These are phyloP conservation scores for Gavia stellata DNA, from an alignment of 2,113 vertebrate species.

Conservation along the genomic window DNA sequence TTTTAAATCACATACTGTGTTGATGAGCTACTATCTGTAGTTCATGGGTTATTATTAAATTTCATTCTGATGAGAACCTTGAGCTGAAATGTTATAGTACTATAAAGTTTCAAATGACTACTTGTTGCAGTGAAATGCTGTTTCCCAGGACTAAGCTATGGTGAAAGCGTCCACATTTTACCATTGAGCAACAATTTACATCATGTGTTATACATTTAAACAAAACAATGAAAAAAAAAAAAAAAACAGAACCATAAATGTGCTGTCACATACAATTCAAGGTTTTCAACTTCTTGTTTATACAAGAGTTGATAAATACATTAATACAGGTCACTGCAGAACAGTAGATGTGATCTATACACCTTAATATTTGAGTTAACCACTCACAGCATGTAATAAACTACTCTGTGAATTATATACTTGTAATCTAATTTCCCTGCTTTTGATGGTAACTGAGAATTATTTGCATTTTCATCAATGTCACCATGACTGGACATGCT, in stretches of 20 bases:
- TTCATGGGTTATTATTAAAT: conserved; percentile 16
- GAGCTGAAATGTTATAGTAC: background rate
- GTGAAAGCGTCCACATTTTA: background rate
- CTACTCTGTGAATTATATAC: background rate
- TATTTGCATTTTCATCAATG: background rate
- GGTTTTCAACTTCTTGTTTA: background rate
- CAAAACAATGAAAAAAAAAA: background rate
- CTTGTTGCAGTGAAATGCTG: background rate
- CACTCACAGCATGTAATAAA: background rate
- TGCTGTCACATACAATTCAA: background rate
- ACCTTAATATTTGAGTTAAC: background rate
- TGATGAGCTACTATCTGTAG: background rate
- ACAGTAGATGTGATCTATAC: background rate
- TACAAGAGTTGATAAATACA: background rate
- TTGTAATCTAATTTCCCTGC: background rate
- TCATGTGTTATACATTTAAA: background rate
- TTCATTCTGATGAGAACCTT: conserved; percentile 1
- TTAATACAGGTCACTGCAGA: background rate
- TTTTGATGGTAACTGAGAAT: background rate
- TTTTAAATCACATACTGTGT: background rate
- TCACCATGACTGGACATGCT: background rate
- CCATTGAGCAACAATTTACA: background rate
- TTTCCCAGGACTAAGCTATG: background rate
- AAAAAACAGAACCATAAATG: background rate
- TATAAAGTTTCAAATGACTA: background rate